Base-by-base conservation (phyloP, 2,797 vertebrate species). In the Protosalanx chinensis region DNA sequence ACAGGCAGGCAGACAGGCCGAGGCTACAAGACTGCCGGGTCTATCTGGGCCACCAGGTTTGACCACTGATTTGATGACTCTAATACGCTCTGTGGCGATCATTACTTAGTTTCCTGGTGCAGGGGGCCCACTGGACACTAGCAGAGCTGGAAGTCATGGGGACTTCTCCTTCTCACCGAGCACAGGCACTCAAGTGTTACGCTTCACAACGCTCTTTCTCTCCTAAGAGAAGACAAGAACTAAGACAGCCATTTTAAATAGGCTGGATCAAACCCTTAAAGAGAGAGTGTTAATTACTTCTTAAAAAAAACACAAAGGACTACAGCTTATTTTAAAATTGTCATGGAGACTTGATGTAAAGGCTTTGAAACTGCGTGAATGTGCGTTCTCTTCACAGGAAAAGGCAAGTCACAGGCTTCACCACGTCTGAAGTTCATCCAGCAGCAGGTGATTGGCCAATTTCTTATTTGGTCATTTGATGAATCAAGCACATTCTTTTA, bases 121-220 rank as follows among this genome's bases (percentile, higher is more conserved):
- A 80, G 85, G 88, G 85, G 87, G 84, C 74, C 76, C 85, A 85
- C 85, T 85, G 81, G 87, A 91, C 79, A 75, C 35, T 72, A 81
- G 73, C 75, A 84, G 77, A 37, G 76, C 53, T 18, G 74, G 69
- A 84, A 84, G 85, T 85, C 84, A 84, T 65, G 79, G 77, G 81
- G 85, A 88, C 88, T 90, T 78, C 88, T 85, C 80, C 80, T 89
- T 88, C 78, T 71, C 74, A 75, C 72, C 51, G 82, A 83, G 79
- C 73, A 83, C 63, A 23, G 77, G 79, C 82, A 56, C 81, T 84
- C 72, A 76, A 84, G 79, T 75, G 82, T 69, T 78, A 8, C 79
- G 76, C 76, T 72, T 62, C 57, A 71, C 73, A 15, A 68, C 79
- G 65, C 77, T 68, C 80, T 67, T 72, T 82, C 83, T 84, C 46